Evolutionary conservation across 2,797 vertebrate species (phyloP), one percentile per base, ranked within the genome.

Genomic region (Propithecus perrieri): DNA sequence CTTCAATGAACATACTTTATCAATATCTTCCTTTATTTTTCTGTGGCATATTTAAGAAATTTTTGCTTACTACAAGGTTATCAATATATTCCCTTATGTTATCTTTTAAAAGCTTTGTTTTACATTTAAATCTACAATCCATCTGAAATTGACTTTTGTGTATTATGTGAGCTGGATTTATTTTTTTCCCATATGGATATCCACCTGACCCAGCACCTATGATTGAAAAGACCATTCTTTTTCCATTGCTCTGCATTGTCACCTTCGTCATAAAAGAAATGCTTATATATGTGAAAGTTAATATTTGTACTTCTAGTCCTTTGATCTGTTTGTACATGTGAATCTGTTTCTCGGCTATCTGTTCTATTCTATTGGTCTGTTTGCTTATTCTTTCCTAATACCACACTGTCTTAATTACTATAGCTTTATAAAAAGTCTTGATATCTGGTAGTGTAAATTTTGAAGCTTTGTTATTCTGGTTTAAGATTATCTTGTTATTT

Each of bases 101-200:
- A 46, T 43, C 55, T 57, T 96, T 59, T 74, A 26, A 86, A 90
- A 90, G 53, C n/a, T 94, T 81, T 85, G 59, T 24, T 41, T 94
- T 78, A 46, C 63, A 59, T 90, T 94, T 69, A 33, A 41, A 41
- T 74, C 87, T 71, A 24, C 10, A 28, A 0, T 79, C 63, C 43
- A 41, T 53, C 33, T 86, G 90, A 30, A 78, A 43, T 43, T 92
- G 17, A 20, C 33, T n/a, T 65, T 74, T 85, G 50, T 76, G 7
- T 75, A 30, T 57, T 61, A 84, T 17, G 15, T 4, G 11, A 87
- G 30, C 26, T 78, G 12, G 30, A 87, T 61, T 84, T 59, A 43
- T 35, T 22, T 76, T 79, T 61, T 69, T 17, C 5, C 35, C 61
- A 2, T 80, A 9, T 75, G 65, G 9, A 12, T 43, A 75, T 59